Base-by-base conservation (phyloP, 2,113 vertebrate genomes). In the Solea solea region DNA sequence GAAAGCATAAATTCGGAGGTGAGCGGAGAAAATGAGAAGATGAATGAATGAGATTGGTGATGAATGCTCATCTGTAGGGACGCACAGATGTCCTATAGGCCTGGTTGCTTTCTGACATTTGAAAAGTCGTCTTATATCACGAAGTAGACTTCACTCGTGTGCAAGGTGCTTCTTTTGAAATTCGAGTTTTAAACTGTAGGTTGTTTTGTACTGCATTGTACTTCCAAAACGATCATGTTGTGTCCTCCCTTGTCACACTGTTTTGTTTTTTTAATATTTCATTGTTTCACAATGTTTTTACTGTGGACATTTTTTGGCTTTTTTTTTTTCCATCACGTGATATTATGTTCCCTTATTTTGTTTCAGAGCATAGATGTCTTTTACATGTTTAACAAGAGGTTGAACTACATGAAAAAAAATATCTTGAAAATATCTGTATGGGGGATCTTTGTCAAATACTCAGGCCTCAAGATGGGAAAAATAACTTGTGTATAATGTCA, bases 401-500 rank as follows among this genome's bases (percentile, higher is more conserved):
- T 76, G 25, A 84, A 80, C 70, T 57, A 84, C 69, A 60, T 48
- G 65, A 10, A 53, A 69, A 69, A 71, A 80, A 78, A 60, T 57
- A 57, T 81, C 72, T 70, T 57, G 45, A 39, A 64, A 44, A 78
- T 73, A 57, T 63, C 50, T 64, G 27, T 84, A 74, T 52, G 46
- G 73, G 72, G 16, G 60, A 50, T 72, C 82, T 85, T 84, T 82
- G 69, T 81, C 45, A 69, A 80, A 86, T 69, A 84, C 86, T 90
- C 87, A 85, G 88, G 88, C 89, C 67, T 88, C 75, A 82, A 72
- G 76, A 71, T 74, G 76, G 84, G 78, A 78, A 80, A 82, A 77
- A 71, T 56, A 67, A 82, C 82, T 72, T 87, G 85, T 92, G 86
- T 91, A 87, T 84, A 86, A 81, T 88, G 82, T 90, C 81, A 88